These are phyloP conservation scores for Thermophis baileyi DNA, from an alignment of 2,113 vertebrate species.

Conservation along the genomic window DNA sequence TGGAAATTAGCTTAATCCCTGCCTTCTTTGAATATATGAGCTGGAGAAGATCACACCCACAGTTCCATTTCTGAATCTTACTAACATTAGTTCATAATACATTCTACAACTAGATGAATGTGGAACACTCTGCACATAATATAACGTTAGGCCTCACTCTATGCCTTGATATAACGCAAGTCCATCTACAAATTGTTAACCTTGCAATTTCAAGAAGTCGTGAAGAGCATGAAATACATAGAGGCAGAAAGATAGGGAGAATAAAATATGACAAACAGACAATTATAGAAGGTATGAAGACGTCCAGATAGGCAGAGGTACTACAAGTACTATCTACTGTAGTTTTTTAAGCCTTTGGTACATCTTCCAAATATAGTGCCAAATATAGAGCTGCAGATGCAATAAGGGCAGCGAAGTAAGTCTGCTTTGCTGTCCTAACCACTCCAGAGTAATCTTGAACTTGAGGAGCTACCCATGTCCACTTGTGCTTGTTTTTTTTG, in stretches of 20 bases:
- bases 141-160: not conserved
- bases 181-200: not conserved
- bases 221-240: not conserved
- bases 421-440: not conserved
- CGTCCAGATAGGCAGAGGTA: not conserved
- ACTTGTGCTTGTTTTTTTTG: not conserved
- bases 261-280: not conserved
- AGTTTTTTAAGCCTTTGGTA: not conserved
- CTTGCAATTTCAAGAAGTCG: not conserved
- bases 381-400: not conserved
- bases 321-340: not conserved
- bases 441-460: not conserved
- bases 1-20: not conserved
- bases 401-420: not conserved
- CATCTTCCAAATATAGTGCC: not conserved
- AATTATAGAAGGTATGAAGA: not conserved
- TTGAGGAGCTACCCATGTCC: not conserved
- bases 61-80: not conserved
- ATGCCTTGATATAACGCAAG: not conserved
- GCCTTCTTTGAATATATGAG: not conserved
- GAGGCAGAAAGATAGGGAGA: not conserved
- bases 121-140: not conserved
- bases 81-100: not conserved
- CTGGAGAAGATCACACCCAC: not conserved
- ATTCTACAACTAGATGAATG: not conserved